phyloP scores from a whole-genome alignment of 2,888 invertebrate species.

The Spodoptera picta region DNA sequence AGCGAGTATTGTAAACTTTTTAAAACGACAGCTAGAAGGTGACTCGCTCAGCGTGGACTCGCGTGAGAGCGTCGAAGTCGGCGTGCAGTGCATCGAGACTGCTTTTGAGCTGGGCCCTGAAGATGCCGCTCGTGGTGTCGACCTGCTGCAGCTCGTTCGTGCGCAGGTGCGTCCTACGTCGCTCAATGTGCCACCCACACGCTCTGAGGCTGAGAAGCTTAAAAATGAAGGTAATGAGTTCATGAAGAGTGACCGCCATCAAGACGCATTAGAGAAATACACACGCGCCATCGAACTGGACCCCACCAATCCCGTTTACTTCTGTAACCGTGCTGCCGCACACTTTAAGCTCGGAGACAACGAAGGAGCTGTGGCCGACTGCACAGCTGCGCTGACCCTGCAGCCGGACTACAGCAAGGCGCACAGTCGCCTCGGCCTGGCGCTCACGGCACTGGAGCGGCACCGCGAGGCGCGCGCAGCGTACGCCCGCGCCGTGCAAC shows the following conservation, averaged over 20 bases:
- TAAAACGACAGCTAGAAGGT: constrained; percentile 87
- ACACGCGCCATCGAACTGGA: constrained; percentile 96
- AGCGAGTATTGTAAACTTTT: constrained; percentile 88
- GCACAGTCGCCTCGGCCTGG: constrained; percentile 96
- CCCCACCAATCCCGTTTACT: constrained; percentile 97
- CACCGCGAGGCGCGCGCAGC: constrained; percentile 95
- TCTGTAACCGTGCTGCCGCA: constrained; percentile 99
- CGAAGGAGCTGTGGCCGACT: constrained; percentile 95
- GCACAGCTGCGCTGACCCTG: constrained; percentile 95
- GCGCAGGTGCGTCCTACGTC: constrained; percentile 55
- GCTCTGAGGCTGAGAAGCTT: constrained; percentile 93
- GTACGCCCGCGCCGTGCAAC: constrained; percentile 95
- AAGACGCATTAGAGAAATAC: constrained; percentile 95
- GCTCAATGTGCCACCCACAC: constrained; percentile 53
- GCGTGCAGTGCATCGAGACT: constrained; percentile 97
- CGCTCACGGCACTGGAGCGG: constrained; percentile 94
- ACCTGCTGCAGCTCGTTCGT: constrained; percentile 75
- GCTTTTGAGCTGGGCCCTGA: constrained; percentile 92
- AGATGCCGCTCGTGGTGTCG: constrained; percentile 76
- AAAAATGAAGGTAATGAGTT: constrained; percentile 96
- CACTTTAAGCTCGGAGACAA: constrained; percentile 96
- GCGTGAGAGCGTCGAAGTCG: constrained; percentile 96
- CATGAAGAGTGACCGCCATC: constrained; percentile 95
- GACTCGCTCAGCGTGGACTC: constrained; percentile 79
- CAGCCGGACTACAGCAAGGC: constrained; percentile 98